Percentiles rank a stretch among this genome's conserved stretches.
Evolutionary conservation across 2,797 vertebrate genomes (phyloP).

Genomic region (Pyrocephalus nanus): DNA sequence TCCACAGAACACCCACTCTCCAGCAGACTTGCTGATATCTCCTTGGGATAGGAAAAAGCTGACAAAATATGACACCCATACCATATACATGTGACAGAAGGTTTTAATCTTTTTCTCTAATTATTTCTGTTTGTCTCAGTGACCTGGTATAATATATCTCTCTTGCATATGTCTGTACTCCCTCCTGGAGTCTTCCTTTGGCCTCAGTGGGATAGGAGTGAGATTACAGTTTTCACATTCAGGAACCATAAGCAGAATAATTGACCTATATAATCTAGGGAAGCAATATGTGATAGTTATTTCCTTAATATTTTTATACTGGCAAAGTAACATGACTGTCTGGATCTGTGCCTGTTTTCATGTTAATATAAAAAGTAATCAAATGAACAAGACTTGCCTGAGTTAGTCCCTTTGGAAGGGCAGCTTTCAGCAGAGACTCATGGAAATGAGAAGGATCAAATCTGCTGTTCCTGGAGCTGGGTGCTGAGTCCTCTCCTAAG

Average conservation of each 20-base stretch:
- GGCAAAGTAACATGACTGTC: not conserved
- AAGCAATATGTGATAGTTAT: not conserved
- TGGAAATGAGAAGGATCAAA: not conserved
- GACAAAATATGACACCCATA: not conserved
- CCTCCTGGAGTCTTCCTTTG: not conserved
- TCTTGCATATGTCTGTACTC: not conserved
- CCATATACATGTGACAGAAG: not conserved
- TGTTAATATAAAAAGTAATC: not conserved
- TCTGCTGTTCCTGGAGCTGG: not conserved
- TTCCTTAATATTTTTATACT: not conserved
- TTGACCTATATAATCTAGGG: not conserved
- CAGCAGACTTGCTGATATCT: constrained; percentile 18
- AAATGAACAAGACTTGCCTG: not conserved
- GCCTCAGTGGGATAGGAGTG: not conserved
- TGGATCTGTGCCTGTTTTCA: not conserved
- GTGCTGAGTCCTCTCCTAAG: not conserved
- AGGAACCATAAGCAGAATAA: not conserved
- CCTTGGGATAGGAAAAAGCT: not conserved
- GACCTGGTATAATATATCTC: not conserved
- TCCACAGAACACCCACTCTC: constrained; percentile 23
- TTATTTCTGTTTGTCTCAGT: not conserved
- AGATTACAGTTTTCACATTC: not conserved
- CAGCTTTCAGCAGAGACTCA: not conserved
- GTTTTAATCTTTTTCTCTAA: not conserved
- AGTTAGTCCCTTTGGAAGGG: not conserved